These are phyloP conservation scores for Brachylomia viminalis DNA, from an alignment of 2,888 invertebrate genomes.

Conservation along the genomic window DNA sequence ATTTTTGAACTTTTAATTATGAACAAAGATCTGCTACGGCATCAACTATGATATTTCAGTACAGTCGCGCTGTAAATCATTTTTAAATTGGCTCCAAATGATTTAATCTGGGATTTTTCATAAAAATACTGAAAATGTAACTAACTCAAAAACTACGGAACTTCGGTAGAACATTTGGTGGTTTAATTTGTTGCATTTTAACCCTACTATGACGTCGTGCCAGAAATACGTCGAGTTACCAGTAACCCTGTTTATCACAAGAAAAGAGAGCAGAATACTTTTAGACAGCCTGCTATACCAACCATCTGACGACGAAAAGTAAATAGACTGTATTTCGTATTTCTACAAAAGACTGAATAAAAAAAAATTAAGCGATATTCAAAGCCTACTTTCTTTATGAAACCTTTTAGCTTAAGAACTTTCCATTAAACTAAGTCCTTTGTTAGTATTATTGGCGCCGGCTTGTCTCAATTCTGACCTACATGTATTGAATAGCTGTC, in stretches of 20 bases:
- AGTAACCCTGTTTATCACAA: not conserved
- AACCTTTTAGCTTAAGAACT: constrained; percentile 40
- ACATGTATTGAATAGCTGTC: constrained; percentile 52
- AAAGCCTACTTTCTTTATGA: constrained; percentile 26
- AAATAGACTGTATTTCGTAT: constrained; percentile 33
- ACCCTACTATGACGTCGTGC: no score
- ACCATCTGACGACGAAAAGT: constrained; percentile 51
- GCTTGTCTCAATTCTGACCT: constrained; percentile 62
- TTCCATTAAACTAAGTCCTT: constrained; percentile 31
- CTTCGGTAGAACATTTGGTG: no score
- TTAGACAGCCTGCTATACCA: constrained; percentile 8
- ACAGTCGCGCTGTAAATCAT: no score
- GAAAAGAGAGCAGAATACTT: constrained; percentile 6
- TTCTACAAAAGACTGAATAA: constrained; percentile 9
- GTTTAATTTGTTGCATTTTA: no score
- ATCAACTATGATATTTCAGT: no score
- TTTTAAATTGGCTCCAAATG: no score
- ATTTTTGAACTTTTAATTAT: no score
- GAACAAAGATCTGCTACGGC: no score
- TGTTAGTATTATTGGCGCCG: constrained; percentile 49
- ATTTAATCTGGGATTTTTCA: no score
- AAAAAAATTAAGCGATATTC: not conserved
- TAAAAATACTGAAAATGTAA: no score
- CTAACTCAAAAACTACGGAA: no score
- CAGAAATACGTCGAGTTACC: no score